These are phyloP conservation scores for Drosophila neotestacea DNA, from an alignment of 2,888 invertebrate genomes.

Conservation along the genomic window DNA sequence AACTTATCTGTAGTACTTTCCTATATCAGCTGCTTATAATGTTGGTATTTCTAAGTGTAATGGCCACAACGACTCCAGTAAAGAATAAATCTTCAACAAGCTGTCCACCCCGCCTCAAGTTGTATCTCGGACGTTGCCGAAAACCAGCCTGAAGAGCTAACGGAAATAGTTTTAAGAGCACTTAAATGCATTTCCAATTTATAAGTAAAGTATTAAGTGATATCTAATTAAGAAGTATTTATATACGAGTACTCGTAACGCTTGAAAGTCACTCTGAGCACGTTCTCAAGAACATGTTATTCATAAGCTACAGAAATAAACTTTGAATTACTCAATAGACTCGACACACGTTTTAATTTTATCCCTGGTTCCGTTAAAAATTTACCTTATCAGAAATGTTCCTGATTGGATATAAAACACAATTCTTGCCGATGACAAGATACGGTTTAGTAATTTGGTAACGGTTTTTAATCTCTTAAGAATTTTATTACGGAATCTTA, in stretches of 20 bases:
- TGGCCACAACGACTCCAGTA: slow-evolving; percentile 12
- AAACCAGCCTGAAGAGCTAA: slow-evolving; percentile 40
- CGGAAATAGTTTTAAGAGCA: slow-evolving; percentile 8
- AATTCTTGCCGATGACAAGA: neutral
- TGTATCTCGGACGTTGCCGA: slow-evolving; percentile 59
- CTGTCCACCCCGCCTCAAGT: slow-evolving; percentile 37
- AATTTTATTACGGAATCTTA: too few relatives aligned
- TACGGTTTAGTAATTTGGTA: too few relatives aligned
- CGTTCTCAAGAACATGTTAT: slow-evolving; percentile 17
- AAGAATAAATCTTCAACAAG: neutral
- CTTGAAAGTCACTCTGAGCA: slow-evolving; percentile 11
- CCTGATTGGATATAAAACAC: neutral
- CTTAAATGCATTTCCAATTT: neutral
- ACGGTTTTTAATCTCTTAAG: too few relatives aligned
- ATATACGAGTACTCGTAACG: neutral
- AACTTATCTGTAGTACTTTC: slow-evolving; percentile 12
- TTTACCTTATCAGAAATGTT: neutral
- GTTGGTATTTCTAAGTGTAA: slow-evolving; percentile 22
- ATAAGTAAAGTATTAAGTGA: slow-evolving; percentile 7
- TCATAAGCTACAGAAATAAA: slow-evolving; percentile 30
- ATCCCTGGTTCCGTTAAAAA: neutral
- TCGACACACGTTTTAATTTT: neutral
- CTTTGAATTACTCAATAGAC: neutral
- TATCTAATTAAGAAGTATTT: neutral
- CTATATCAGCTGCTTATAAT: slow-evolving; percentile 33